Percentiles rank a stretch among this genome's conserved stretches.
These are phyloP conservation scores for Eustalomyia histrio DNA, from an alignment of 2,888 invertebrate species.

Conservation along the genomic window DNA sequence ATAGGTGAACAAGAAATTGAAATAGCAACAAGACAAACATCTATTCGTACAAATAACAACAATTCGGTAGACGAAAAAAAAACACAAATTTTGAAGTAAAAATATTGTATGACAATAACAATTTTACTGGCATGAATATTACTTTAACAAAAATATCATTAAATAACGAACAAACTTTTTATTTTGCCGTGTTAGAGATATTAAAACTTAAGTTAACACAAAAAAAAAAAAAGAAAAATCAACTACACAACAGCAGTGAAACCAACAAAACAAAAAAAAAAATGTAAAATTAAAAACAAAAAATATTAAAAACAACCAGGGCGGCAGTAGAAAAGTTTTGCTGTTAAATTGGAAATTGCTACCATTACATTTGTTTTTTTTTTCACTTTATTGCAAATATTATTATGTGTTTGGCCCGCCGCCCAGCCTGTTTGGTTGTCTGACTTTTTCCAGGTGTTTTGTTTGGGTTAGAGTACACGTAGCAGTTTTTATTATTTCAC, in stretches of 20 bases:
- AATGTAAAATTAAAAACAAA: conserved; percentile 17
- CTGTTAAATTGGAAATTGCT: conserved; percentile 43
- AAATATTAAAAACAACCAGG: conserved; percentile 9
- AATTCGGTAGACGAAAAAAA: conserved; percentile 21
- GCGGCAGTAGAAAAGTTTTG: conserved; percentile 36
- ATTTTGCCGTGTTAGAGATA: conserved; percentile 51
- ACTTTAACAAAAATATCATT: conserved; percentile 45
- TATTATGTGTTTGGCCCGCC: conserved; percentile 42
- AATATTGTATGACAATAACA: conserved; percentile 58
- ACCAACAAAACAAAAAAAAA: too few species aligned
- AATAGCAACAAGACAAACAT: not conserved
- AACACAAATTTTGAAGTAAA: conserved; percentile 24
- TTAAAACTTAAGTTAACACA: conserved; percentile 37
- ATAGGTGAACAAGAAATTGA: not conserved
- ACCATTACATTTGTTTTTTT: conserved; percentile 10
- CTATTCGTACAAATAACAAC: not conserved
- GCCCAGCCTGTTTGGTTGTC: not conserved
- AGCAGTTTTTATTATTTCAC: conserved; percentile 15
- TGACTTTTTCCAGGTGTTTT: not conserved
- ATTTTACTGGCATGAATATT: conserved; percentile 53
- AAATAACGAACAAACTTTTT: conserved; percentile 35
- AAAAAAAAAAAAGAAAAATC: conserved; percentile 14
- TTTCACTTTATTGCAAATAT: conserved; percentile 43
- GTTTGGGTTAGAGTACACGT: not conserved
- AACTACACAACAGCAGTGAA: conserved; percentile 30